Evolutionary conservation across 2,888 invertebrate species (phyloP).

Genomic region (Harpalus rufipes): DNA sequence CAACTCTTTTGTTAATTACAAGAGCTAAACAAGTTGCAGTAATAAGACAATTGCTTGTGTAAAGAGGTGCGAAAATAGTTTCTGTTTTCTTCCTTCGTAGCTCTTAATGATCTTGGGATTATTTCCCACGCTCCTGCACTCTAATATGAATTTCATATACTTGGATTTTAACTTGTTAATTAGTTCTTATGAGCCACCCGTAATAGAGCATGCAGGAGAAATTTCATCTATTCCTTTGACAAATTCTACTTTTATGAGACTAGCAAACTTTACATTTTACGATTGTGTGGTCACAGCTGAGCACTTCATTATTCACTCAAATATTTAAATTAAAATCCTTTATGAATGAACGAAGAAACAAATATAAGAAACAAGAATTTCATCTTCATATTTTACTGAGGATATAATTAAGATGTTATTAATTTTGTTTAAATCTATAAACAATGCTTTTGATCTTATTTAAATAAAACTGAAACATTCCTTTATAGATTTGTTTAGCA

Average conservation of each 20-base stretch:
- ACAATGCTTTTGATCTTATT: not conserved
- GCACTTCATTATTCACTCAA: not conserved
- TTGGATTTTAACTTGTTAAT: slow-evolving; percentile 6
- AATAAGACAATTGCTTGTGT: no score
- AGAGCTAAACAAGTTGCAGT: no score
- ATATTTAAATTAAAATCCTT: not conserved
- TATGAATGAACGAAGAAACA: not conserved
- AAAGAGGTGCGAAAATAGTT: not conserved
- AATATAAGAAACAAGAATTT: not conserved
- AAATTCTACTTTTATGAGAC: slow-evolving; percentile 6
- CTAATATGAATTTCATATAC: slow-evolving; percentile 3
- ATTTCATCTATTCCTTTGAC: slow-evolving; percentile 6
- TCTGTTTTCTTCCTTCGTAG: not conserved
- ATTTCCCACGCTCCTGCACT: not conserved
- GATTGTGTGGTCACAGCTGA: not conserved
- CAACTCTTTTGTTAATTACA: no score
- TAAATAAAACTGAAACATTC: not conserved
- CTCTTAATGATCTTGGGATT: not conserved
- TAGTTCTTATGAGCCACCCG: not conserved
- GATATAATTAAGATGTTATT: not conserved
- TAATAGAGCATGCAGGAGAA: slow-evolving; percentile 2
- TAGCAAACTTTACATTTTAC: slow-evolving; percentile 1
- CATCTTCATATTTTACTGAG: not conserved
- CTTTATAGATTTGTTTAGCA: not conserved
- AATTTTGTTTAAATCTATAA: not conserved